A percentile compares a stretch with the other conserved stretches of the same genome.
Evolutionary conservation across 2,113 vertebrate species (phyloP).

Genomic region (Phrynosoma blainvillii): DNA sequence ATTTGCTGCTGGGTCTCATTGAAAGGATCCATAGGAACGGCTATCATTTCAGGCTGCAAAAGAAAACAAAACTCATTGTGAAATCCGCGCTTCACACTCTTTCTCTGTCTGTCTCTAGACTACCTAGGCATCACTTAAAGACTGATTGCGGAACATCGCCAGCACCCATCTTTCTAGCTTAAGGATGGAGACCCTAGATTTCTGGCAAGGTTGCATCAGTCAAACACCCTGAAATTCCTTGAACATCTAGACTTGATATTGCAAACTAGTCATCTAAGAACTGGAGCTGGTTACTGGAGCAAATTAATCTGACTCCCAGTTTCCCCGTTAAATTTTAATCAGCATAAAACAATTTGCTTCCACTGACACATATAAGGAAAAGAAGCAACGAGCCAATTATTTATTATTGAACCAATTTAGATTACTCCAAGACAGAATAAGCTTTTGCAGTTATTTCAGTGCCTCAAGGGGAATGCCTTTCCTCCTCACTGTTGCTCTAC

Average conservation of each 20-base stretch:
- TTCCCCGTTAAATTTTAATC: neutral
- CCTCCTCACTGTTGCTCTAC: neutral
- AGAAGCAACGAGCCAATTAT: neutral
- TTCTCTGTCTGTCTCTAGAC: too few species aligned
- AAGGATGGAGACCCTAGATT: too few species aligned
- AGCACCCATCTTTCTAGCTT: neutral
- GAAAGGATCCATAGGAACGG: fast-evolving
- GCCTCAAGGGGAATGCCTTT: too few species aligned
- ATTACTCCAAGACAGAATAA: neutral
- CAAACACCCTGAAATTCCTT: neutral
- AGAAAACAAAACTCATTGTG: neutral
- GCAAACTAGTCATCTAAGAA: neutral
- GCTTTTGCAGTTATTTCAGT: neutral
- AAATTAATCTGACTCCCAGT: neutral
- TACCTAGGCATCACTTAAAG: too few species aligned
- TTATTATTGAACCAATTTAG: neutral
- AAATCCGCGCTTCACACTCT: neutral
- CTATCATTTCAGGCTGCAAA: constrained; percentile 52
- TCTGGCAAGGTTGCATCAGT: neutral
- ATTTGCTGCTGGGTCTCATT: constrained; percentile 27
- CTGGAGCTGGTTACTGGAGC: neutral
- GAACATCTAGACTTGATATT: neutral
- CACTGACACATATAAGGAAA: neutral
- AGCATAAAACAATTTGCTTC: neutral
- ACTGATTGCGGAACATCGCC: neutral